These are phyloP conservation scores for Agapetus fuscipes DNA, from an alignment of 2,888 invertebrate species.

Conservation along the genomic window DNA sequence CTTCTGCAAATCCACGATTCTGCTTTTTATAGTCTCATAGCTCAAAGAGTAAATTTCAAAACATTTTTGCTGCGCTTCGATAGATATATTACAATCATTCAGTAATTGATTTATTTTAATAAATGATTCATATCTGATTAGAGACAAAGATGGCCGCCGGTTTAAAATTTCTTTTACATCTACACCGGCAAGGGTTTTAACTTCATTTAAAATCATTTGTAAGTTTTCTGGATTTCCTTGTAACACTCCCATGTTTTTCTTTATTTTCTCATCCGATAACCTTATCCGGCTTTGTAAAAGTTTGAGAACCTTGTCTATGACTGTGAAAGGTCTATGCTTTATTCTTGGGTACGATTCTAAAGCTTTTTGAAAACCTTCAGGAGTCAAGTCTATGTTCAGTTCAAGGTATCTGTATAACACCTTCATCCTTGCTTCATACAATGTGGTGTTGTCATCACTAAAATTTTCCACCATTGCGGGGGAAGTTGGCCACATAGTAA, in stretches of 20 bases:
- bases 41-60: slow-evolving; percentile 37
- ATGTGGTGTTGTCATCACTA: slow-evolving; percentile 25
- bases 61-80: slow-evolving; percentile 39
- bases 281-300: slow-evolving; percentile 33
- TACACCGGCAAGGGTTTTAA: slow-evolving; percentile 34
- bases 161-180: slow-evolving; percentile 39
- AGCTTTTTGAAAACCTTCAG: slow-evolving; percentile 34
- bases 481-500: slow-evolving; percentile 43
- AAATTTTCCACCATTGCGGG: slow-evolving; percentile 27
- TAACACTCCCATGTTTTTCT: slow-evolving; percentile 36
- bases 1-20: slow-evolving; percentile 6
- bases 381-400: slow-evolving; percentile 33
- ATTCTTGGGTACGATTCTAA: slow-evolving; percentile 38
- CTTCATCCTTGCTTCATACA: slow-evolving; percentile 33
- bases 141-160: slow-evolving; percentile 35
- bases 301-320: slow-evolving; percentile 34
- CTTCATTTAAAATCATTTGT: slow-evolving; percentile 31
- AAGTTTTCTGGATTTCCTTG: slow-evolving; percentile 39
- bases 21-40: slow-evolving; percentile 30
- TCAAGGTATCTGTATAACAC: slow-evolving; percentile 40
- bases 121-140: slow-evolving; percentile 30
- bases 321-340: slow-evolving; percentile 36
- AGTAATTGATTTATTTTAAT: slow-evolving; percentile 32
- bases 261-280: slow-evolving; percentile 36
- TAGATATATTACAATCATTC: slow-evolving; percentile 31